Percentiles rank a stretch among this genome's conserved stretches.
Evolutionary conservation across 2,113 vertebrate species (phyloP).

Genomic region (Dryoscopus gambensis): DNA sequence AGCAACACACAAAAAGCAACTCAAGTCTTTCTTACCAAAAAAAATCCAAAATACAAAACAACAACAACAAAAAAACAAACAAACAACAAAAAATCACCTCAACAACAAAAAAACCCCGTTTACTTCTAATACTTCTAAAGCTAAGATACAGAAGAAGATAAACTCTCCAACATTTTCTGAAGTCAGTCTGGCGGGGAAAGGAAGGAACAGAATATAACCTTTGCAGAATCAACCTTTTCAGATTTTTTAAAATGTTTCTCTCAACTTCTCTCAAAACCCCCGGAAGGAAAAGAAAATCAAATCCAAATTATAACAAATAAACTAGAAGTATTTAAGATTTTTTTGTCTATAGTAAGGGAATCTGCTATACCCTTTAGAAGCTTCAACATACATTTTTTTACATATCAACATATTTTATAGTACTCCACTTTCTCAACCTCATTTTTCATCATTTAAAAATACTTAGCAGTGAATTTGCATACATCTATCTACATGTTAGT

Average conservation of each 20-base stretch:
- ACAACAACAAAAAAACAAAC: neutral
- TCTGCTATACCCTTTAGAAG: neutral
- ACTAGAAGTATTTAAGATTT: neutral
- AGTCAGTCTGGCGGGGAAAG: neutral
- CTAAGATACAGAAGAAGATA: neutral
- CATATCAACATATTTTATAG: neutral
- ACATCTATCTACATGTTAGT: neutral
- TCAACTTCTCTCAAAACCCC: neutral
- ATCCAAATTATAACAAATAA: neutral
- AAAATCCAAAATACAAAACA: neutral
- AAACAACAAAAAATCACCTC: too few relatives aligned
- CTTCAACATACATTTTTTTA: neutral
- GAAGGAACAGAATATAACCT: neutral
- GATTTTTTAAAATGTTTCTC: neutral
- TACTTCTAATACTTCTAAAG: neutral
- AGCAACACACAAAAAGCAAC: neutral
- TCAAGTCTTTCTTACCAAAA: neutral
- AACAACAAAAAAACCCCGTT: neutral
- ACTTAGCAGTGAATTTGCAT: neutral
- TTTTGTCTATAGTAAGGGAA: neutral
- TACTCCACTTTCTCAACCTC: neutral
- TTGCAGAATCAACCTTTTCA: neutral
- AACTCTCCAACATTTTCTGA: neutral
- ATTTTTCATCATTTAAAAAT: neutral
- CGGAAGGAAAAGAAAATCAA: neutral